These are phyloP conservation scores for Chrysocyon brachyurus DNA, from an alignment of 2,797 vertebrate genomes.

Conservation along the genomic window DNA sequence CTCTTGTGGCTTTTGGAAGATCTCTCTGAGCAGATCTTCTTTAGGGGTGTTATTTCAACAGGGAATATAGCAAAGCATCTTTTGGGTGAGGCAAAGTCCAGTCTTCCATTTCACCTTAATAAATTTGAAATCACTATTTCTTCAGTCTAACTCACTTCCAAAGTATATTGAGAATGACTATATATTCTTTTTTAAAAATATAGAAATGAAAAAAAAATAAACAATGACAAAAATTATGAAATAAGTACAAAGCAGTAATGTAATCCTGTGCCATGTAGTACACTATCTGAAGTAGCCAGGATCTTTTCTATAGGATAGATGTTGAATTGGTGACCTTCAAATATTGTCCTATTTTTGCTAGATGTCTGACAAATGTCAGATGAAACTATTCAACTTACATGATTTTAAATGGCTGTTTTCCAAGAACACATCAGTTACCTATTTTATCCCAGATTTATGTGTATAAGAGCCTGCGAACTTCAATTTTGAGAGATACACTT, in stretches of 20 bases:
- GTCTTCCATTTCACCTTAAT: slow-evolving; percentile 49
- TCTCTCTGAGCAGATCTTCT: slow-evolving; percentile 42
- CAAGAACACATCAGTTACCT: slow-evolving; percentile 47
- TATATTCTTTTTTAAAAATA: background rate
- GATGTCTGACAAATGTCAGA: slow-evolving; percentile 49
- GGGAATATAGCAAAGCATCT: slow-evolving; percentile 3
- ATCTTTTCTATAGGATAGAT: slow-evolving; percentile 47
- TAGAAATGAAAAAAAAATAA: background rate
- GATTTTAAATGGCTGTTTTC: slow-evolving; percentile 62
- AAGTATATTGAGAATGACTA: slow-evolving; percentile 27
- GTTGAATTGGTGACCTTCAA: slow-evolving; percentile 57
- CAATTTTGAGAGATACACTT: slow-evolving; percentile 56
- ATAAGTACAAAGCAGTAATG: slow-evolving; percentile 20
- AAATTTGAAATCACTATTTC: slow-evolving; percentile 69
- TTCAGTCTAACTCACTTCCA: slow-evolving; percentile 29
- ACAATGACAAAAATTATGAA: slow-evolving; percentile 57
- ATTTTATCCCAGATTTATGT: slow-evolving; percentile 56
- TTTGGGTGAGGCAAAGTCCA: slow-evolving; percentile 49
- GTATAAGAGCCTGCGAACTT: slow-evolving; percentile 29
- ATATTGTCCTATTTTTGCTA: slow-evolving; percentile 56
- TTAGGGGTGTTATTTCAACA: slow-evolving; percentile 53
- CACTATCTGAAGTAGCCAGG: background rate
- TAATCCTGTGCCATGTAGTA: background rate
- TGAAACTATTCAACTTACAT: slow-evolving; percentile 60
- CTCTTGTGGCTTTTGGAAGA: slow-evolving; percentile 50